A percentile compares a stretch with the other conserved stretches of the same genome.
phyloP scores from a whole-genome alignment of 2,113 vertebrate species.

The Misgurnus anguillicaudatus region DNA sequence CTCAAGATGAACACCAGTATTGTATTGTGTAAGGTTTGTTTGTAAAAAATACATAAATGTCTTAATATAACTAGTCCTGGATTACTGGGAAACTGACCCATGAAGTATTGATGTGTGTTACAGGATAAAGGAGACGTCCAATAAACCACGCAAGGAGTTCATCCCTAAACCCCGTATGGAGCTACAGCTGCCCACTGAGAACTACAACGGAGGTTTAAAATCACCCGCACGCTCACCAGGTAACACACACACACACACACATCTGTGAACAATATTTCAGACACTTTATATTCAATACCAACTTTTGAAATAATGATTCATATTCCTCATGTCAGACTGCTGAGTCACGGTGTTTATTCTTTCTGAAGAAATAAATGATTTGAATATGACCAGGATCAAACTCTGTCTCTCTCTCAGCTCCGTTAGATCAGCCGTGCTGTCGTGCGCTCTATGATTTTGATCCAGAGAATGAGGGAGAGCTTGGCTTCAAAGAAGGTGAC shows the following conservation, averaged over 20 bases:
- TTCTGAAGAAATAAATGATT: neutral
- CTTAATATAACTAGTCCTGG: no score
- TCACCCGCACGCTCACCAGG: slow-evolving; percentile 79
- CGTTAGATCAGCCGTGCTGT: slow-evolving; percentile 87
- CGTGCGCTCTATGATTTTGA: slow-evolving; percentile 87
- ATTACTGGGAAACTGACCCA: no score
- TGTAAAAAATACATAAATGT: no score
- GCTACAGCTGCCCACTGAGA: slow-evolving; percentile 85
- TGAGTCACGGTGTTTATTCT: neutral
- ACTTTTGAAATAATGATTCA: no score
- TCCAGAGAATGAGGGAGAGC: slow-evolving; percentile 87
- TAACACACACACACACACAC: slow-evolving; percentile 26
- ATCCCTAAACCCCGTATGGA: slow-evolving; percentile 90
- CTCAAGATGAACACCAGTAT: no score
- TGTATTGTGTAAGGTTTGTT: no score
- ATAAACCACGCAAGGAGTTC: slow-evolving; percentile 88
- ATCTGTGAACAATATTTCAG: neutral
- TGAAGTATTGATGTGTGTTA: slow-evolving; percentile 25
- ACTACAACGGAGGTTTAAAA: slow-evolving; percentile 89
- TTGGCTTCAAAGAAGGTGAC: slow-evolving; percentile 89
- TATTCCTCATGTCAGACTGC: no score
- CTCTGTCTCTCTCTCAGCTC: slow-evolving; percentile 44
- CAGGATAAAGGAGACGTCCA: slow-evolving; percentile 92
- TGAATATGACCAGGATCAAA: neutral
- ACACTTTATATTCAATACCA: no score